Percentiles rank a stretch among this genome's conserved stretches.
phyloP scores from a whole-genome alignment of 2,888 invertebrate genomes.

The Selenia dentaria region DNA sequence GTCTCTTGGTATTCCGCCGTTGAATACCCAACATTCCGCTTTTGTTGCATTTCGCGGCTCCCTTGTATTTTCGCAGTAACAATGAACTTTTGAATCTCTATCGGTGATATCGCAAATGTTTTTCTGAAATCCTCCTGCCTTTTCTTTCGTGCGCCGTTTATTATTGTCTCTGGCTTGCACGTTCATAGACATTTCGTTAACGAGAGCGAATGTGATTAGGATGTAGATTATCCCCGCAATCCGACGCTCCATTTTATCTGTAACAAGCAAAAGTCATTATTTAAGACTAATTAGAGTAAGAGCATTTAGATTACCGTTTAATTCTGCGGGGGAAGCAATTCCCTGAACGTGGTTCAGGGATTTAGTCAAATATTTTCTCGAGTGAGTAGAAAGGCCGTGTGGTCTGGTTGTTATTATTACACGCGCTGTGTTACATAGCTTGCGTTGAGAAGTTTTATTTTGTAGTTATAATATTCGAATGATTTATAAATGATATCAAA shows the following conservation, averaged over 20 bases:
- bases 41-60: slow-evolving; percentile 85
- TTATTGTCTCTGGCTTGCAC: slow-evolving; percentile 75
- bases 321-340: slow-evolving; percentile 22
- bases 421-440: too few species aligned
- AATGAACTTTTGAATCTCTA: slow-evolving; percentile 85
- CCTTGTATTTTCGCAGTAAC: slow-evolving; percentile 87
- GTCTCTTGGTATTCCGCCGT: slow-evolving; percentile 86
- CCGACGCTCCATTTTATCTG: slow-evolving; percentile 77
- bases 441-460: too few species aligned
- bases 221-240: slow-evolving; percentile 71
- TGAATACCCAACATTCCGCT: slow-evolving; percentile 92
- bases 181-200: slow-evolving; percentile 77
- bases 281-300: slow-evolving; percentile 24
- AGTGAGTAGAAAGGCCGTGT: slow-evolving; percentile 11
- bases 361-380: slow-evolving; percentile 21
- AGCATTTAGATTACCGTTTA: slow-evolving; percentile 36
- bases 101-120: slow-evolving; percentile 85
- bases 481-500: too few species aligned
- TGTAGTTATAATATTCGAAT: too few species aligned
- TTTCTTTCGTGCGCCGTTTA: slow-evolving; percentile 75
- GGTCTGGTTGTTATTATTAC: slow-evolving; percentile 24
- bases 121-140: slow-evolving; percentile 73
- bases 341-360: slow-evolving; percentile 21
- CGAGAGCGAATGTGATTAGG: slow-evolving; percentile 70
- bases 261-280: slow-evolving; percentile 61